Conservation (phyloP, 1,140 invertebrate species). For the Zophobas morio region DNA sequence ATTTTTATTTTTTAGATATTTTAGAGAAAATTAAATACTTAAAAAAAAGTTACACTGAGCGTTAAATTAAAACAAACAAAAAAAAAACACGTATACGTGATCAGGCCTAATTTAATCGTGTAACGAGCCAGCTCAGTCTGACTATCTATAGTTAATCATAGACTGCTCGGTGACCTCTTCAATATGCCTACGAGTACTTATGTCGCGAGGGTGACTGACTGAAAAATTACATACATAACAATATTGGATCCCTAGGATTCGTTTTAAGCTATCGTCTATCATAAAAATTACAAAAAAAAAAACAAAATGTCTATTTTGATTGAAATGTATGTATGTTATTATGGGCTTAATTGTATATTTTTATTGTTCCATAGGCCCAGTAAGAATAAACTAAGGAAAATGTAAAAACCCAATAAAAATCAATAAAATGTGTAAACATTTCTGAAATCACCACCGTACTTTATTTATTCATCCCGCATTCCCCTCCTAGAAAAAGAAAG, state of each 20-base stretch:
- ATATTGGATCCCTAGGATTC: slow-evolving; percentile 53
- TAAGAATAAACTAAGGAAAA: slow-evolving; percentile 57
- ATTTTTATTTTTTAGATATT: slow-evolving; percentile 48
- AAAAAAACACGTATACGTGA: slow-evolving; percentile 11
- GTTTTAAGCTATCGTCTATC: slow-evolving; percentile 49
- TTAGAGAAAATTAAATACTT: slow-evolving; percentile 27
- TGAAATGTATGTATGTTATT: slow-evolving; percentile 64
- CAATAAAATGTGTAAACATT: slow-evolving; percentile 56
- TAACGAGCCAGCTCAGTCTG: slow-evolving; percentile 32
- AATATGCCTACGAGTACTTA: slow-evolving; percentile 61
- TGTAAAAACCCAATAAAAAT: slow-evolving; percentile 61
- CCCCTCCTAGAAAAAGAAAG: slow-evolving; percentile 25
- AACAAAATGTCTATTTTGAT: slow-evolving; percentile 64
- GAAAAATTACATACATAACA: slow-evolving; percentile 52
- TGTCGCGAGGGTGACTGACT: slow-evolving; percentile 60
- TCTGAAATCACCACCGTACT: slow-evolving; percentile 27
- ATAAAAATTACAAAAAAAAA: slow-evolving; percentile 54
- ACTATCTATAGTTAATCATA: slow-evolving; percentile 43
- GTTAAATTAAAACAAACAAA: background rate
- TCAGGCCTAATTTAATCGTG: slow-evolving; percentile 4
- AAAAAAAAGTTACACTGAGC: slow-evolving; percentile 47
- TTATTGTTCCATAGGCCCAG: slow-evolving; percentile 62
- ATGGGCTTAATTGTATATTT: slow-evolving; percentile 64
- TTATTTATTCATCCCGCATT: slow-evolving; percentile 37
- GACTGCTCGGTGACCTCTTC: slow-evolving; percentile 58